Base-by-base conservation (phyloP, 2,113 vertebrate genomes). In the Choloepus hoffmanni region DNA sequence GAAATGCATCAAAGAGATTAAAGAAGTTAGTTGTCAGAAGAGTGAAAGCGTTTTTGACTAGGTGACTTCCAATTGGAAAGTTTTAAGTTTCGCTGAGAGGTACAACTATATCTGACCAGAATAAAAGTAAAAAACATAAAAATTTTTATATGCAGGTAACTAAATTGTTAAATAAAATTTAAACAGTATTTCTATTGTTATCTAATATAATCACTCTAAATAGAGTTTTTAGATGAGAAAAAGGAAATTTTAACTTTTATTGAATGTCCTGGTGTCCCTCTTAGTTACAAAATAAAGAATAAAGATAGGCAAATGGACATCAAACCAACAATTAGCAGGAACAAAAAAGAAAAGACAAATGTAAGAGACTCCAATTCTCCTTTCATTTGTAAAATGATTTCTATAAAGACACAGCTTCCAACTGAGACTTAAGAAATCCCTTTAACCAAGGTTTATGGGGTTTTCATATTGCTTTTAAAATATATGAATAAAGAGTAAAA, bases 251-350 rank as follows among this genome's bases (percentile, higher is more conserved):
- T 50, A 78, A 53, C 67, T 87, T 65, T 62, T 60, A 72, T 28
- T 70, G 12, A 92, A 86, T 77, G 24, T 77, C 40, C 19, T 48
- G 45, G 4, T 70, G 12, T 45, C 28, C 28, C 26, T 85, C 53
- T 92, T 45, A 76, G 24, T 89, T 70, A 77, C 13, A 70, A 89
- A 63, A 9, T 60, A 55, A 68, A 95, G 58, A 92, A 58, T 15
- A 74, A 40, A 88, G 73, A 62, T 48, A 58, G 45, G 24, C 8
- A 84, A 55, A 40, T 30, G 68, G 43, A 70, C 30, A 36, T 45
- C 10, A 74, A 58, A 11, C 6, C 55, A 79, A 45, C 12, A 63
- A 53, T 60, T 63, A 77, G 43, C 62, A 30, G n/a, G 48, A 53
- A 65, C 28, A 43, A 50, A 68, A 63, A n/a, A n/a, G 50, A 12